Conservation (phyloP, 2,113 vertebrate genomes). For the Rhodinocichla rosea region DNA sequence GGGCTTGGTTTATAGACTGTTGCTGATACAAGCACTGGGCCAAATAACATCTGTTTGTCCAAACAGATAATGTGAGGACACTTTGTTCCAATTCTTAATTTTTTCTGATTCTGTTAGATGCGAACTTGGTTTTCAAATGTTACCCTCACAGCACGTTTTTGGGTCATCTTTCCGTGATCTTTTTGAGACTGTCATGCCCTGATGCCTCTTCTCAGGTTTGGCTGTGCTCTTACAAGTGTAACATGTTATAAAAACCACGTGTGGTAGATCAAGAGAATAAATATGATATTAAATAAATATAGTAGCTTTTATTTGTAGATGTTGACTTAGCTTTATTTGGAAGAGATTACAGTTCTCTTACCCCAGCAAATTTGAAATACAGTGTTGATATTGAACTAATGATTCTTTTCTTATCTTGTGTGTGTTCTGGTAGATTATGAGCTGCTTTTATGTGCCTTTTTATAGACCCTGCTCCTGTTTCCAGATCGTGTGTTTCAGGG, state of each 20-base stretch:
- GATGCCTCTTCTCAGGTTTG: neutral
- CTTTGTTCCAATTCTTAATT: neutral
- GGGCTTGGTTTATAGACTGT: neutral
- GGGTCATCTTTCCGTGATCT: neutral
- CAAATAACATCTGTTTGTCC: neutral
- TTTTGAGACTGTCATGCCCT: fast-evolving
- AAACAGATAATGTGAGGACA: neutral
- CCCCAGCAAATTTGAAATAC: neutral
- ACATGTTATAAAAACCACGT: fast-evolving
- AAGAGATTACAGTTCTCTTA: neutral
- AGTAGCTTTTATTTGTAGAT: neutral
- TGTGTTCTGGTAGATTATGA: neutral
- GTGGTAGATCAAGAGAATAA: neutral
- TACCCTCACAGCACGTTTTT: fast-evolving
- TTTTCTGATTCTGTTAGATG: neutral
- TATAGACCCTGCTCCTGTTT: neutral
- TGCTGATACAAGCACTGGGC: neutral
- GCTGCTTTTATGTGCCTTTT: neutral
- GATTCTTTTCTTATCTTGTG: neutral
- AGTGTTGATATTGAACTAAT: neutral
- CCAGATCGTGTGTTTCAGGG: neutral
- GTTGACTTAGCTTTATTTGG: neutral
- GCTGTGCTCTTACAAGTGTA: neutral
- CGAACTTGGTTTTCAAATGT: neutral
- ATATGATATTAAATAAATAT: neutral